phyloP scores from a whole-genome alignment of 1,140 invertebrate species.

The Solen grandis region DNA sequence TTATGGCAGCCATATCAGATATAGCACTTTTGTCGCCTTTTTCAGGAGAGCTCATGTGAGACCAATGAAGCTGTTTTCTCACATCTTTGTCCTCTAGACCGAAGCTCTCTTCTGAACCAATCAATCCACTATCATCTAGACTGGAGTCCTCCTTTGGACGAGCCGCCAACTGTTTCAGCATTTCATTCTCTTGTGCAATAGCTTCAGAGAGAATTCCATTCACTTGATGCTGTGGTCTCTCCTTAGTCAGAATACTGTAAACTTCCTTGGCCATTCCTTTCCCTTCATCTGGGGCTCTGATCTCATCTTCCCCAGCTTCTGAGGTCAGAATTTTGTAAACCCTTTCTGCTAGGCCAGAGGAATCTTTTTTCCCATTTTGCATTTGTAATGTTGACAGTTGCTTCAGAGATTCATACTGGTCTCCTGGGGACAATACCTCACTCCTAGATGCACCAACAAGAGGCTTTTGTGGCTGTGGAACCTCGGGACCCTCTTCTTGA shows the following conservation, averaged over 20 bases:
- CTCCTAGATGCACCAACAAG: neutral
- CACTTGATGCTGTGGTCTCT: constrained; percentile 69
- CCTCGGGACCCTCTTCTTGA: constrained; percentile 18
- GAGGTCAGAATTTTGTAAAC: constrained; percentile 55
- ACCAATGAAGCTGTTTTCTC: constrained; percentile 69
- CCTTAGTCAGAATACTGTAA: constrained; percentile 65
- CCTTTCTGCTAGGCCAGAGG: constrained; percentile 59
- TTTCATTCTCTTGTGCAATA: constrained; percentile 65
- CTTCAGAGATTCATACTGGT: neutral
- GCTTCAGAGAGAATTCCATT: constrained; percentile 69
- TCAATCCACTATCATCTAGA: constrained; percentile 53
- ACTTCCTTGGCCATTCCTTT: constrained; percentile 69
- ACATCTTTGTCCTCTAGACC: constrained; percentile 63
- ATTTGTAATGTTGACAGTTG: neutral
- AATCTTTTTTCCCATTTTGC: constrained; percentile 12
- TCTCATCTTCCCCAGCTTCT: constrained; percentile 10
- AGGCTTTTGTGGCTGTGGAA: neutral
- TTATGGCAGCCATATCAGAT: constrained; percentile 48
- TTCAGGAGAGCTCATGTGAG: constrained; percentile 67
- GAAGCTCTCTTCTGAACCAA: constrained; percentile 57
- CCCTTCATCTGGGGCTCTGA: constrained; percentile 17
- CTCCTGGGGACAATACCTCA: neutral
- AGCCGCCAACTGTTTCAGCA: constrained; percentile 56
- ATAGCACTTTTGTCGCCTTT: constrained; percentile 47
- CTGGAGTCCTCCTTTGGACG: constrained; percentile 63